Evolutionary conservation across 92 coral and sea anemone genomes (phyloP).

Genomic region (Plumapathes pennacea): DNA sequence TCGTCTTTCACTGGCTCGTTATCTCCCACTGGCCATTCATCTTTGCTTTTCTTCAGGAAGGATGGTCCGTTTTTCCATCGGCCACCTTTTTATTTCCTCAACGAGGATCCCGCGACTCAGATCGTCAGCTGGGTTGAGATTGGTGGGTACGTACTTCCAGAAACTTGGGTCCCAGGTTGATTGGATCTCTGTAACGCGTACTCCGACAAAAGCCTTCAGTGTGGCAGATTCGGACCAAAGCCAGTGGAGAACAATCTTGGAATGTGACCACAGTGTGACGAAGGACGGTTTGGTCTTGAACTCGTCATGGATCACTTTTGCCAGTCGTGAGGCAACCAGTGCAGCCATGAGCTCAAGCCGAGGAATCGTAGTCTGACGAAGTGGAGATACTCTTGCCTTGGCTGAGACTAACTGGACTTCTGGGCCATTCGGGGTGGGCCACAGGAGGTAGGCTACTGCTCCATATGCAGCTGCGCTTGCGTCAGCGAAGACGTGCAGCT

Average conservation of each 20-base stretch:
- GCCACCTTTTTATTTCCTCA: constrained; percentile 14
- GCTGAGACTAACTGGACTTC: constrained; percentile 20
- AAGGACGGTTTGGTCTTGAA: constrained; percentile 6
- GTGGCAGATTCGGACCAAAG: constrained; percentile 13
- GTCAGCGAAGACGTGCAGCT: constrained; percentile 50
- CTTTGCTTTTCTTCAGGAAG: constrained; percentile 14
- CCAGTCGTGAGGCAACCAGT: too few species aligned
- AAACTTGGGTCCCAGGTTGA: constrained; percentile 13
- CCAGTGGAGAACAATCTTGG: constrained; percentile 19
- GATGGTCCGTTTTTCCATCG: constrained; percentile 32
- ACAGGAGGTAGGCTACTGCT: constrained; percentile 37
- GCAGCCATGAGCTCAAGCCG: constrained; percentile 23
- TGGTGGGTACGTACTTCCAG: constrained; percentile 22
- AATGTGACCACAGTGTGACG: constrained; percentile 18
- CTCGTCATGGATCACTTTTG: constrained; percentile 8
- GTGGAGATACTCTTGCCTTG: constrained; percentile 15
- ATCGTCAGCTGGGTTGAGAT: constrained; percentile 28
- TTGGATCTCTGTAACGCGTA: constrained; percentile 26
- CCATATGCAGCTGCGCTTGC: constrained; percentile 44
- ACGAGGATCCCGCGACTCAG: constrained; percentile 17
- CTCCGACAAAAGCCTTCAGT: constrained; percentile 25
- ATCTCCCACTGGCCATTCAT: constrained; percentile 29
- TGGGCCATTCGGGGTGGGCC: constrained; percentile 34
- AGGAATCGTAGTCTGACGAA: neutral
- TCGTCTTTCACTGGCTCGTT: constrained; percentile 1